These are phyloP conservation scores for Drosophila grimshawi DNA, from an alignment of 1,140 invertebrate genomes.

Conservation along the genomic window DNA sequence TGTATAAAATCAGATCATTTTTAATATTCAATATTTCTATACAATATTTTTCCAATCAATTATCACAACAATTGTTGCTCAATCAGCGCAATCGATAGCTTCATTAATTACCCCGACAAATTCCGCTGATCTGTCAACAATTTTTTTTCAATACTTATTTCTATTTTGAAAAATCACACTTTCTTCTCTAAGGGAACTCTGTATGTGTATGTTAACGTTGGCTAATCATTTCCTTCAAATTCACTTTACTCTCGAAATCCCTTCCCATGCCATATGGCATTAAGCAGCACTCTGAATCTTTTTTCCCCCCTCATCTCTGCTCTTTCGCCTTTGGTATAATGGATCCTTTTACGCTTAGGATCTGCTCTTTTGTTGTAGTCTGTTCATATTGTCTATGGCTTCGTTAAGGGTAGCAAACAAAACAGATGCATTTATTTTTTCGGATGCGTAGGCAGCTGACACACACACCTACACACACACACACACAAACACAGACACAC, in stretches of 20 bases:
- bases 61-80: background rate
- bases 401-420: conserved; percentile 57
- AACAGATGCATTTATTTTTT: conserved; percentile 70
- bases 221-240: conserved; percentile 70
- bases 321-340: conserved; percentile 27
- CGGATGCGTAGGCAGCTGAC: conserved; percentile 49
- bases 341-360: conserved; percentile 77
- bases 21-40: too few relatives aligned
- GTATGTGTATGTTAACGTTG: conserved; percentile 65
- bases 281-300: conserved; percentile 2
- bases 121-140: background rate
- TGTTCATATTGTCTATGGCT: conserved; percentile 39
- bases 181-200: background rate
- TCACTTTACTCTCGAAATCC: background rate
- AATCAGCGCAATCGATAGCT: background rate
- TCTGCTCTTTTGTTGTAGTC: conserved; percentile 39
- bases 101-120: conserved; percentile 2
- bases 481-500: conserved; percentile 15
- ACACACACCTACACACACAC: conserved; percentile 13
- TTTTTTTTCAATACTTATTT: conserved; percentile 7
- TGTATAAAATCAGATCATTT: too few relatives aligned
- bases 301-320: background rate
- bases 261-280: conserved; percentile 46
- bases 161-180: conserved; percentile 9
- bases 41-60: too few relatives aligned